Percentiles rank a stretch among this genome's conserved stretches.
These are phyloP conservation scores for Philereme transversata DNA, from an alignment of 2,888 invertebrate species.

Conservation along the genomic window DNA sequence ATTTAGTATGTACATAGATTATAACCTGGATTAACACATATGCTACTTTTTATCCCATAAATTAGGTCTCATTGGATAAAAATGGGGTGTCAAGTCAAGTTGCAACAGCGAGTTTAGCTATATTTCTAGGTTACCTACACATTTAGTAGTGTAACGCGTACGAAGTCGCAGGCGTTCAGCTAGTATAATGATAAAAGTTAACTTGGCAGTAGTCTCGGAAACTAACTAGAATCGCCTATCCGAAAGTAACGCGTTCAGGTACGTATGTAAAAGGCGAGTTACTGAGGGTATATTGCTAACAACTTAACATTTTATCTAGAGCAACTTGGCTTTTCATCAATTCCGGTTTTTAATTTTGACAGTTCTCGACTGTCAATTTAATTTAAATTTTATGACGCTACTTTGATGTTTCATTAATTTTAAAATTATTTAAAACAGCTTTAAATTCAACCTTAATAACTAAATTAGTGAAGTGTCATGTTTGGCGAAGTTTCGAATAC, in stretches of 20 bases:
- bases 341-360: slow-evolving; percentile 15
- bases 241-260: background rate
- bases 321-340: slow-evolving; percentile 5
- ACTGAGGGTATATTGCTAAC: background rate
- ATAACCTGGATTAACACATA: too few species aligned
- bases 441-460: slow-evolving; percentile 3
- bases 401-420: slow-evolving; percentile 11
- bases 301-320: slow-evolving; percentile 10
- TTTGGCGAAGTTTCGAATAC: slow-evolving; percentile 2
- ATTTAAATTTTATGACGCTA: slow-evolving; percentile 7
- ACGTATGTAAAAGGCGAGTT: background rate
- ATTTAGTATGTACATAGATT: too few species aligned
- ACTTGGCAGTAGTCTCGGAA: too few species aligned
- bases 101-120: too few species aligned
- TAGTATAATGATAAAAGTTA: too few species aligned
- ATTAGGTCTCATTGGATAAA: too few species aligned
- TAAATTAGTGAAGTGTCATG: slow-evolving; percentile 3
- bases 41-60: too few species aligned
- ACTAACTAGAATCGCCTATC: too few species aligned
- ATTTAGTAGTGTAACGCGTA: too few species aligned
- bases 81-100: too few species aligned
- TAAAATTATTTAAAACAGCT: background rate
- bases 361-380: slow-evolving; percentile 8
- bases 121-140: too few species aligned
- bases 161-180: too few species aligned